Evolutionary conservation across 2,113 vertebrate genomes (phyloP).

Genomic region (Panurus biarmicus): DNA sequence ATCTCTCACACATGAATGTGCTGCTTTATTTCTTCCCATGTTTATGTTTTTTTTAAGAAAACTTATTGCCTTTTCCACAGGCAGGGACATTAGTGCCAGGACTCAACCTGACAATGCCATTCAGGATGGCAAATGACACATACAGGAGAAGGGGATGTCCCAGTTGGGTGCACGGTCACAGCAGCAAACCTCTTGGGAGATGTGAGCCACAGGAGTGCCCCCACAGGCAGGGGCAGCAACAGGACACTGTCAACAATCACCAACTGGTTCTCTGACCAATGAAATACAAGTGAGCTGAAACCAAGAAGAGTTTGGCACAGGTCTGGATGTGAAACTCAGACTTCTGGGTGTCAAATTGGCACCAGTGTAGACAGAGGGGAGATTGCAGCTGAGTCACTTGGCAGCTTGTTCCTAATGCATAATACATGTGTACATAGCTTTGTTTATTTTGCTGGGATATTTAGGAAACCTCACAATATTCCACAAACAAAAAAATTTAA

Average conservation of each 20-base stretch:
- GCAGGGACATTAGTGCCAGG: neutral
- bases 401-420: neutral
- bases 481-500: neutral
- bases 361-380: neutral
- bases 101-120: neutral
- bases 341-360: neutral
- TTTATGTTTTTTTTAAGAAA: neutral
- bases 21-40: fast-evolving
- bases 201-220: fast-evolving
- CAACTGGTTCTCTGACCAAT: neutral
- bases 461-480: neutral
- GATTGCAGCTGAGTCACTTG: neutral
- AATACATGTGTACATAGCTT: neutral
- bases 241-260: neutral
- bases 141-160: neutral
- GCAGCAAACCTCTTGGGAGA: neutral
- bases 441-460: neutral
- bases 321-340: neutral
- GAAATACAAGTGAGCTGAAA: neutral
- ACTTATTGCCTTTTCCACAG: neutral
- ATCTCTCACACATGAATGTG: neutral
- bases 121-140: neutral
- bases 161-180: neutral
- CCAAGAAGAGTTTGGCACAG: neutral
- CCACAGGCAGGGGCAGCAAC: fast-evolving